Conservation (phyloP, 2,797 vertebrate genomes). For the Siniperca undulata region DNA sequence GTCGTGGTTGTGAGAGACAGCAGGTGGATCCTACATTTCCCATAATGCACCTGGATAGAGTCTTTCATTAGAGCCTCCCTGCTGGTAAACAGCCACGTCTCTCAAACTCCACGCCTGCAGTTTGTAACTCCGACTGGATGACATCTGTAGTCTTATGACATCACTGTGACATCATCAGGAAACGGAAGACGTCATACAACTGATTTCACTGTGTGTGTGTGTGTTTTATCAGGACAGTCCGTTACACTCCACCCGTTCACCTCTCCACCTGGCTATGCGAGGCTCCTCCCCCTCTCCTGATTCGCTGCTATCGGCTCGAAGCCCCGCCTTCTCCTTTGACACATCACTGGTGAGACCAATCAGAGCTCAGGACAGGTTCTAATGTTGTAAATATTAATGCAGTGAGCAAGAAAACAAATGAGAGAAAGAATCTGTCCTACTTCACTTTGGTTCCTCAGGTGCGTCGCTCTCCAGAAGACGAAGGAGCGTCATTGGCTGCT, state of each 20-base stretch:
- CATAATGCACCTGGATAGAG: too few relatives aligned
- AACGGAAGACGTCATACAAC: background rate
- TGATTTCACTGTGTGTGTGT: slow-evolving; percentile 19
- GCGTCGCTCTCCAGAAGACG: slow-evolving; percentile 82
- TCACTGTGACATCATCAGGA: background rate
- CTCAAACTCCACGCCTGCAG: too few relatives aligned
- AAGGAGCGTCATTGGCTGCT: slow-evolving; percentile 67
- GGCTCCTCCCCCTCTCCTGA: slow-evolving; percentile 82
- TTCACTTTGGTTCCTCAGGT: slow-evolving; percentile 47
- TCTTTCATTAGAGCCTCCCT: too few relatives aligned
- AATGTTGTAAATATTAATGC: background rate
- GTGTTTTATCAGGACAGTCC: slow-evolving; percentile 79
- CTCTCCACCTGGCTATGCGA: slow-evolving; percentile 81
- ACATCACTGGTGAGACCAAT: slow-evolving; percentile 73
- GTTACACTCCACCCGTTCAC: slow-evolving; percentile 82
- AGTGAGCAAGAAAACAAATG: background rate
- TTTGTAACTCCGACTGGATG: too few relatives aligned
- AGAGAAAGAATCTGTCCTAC: background rate
- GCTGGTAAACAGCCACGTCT: too few relatives aligned
- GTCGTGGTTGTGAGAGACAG: too few relatives aligned
- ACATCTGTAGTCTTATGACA: too few relatives aligned
- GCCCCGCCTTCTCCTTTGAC: slow-evolving; percentile 87
- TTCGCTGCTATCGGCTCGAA: slow-evolving; percentile 70
- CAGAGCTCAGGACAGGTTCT: background rate
- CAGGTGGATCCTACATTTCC: too few relatives aligned